Evolutionary conservation across 1,140 invertebrate genomes (phyloP), one percentile per base, ranked within the genome.

Genomic region (Delia radicum): DNA sequence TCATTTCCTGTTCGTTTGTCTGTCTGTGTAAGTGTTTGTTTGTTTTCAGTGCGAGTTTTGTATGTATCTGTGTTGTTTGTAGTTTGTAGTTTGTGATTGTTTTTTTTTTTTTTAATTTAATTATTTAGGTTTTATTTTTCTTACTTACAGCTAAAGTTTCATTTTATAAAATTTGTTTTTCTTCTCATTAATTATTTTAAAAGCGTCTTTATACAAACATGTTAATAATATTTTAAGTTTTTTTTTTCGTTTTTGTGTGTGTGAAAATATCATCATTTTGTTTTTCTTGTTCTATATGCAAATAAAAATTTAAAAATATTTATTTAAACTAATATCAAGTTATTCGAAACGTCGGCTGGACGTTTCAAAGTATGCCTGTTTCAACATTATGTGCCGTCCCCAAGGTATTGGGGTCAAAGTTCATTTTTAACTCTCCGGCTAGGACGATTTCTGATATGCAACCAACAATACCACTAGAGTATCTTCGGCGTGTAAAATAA

Each of bases 391-490:
- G 85, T 76, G 82, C 80, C 29, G 83, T 83, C 74, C 83, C 84
- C 79, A 86, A 77, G 75, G 82, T 85, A 37, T 81, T 86, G 3
- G 84, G 81, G 77, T 86, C 83, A 74, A 86, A 84, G 76, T 85
- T 86, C 18, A 89, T 79, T 79, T 87, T 87, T 82, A 92, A 93
- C 83, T 95, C 93, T n/a, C 92, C 91, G 77, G 93, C 93, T 46
- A 96, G 86, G 8, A 92, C 91, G 28, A 95, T 87, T 85, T 95
- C 93, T 48, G 92, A 92, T 81, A 95, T 91, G 87, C 94, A 96
- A 27, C 94, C 94, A 37, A 90, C 87, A 78, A 95, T 91, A 33
- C 94, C 94, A 77, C 89, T 90, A n/a, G 86, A 86, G 86, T 93
- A 95, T 79, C 90, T 89, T 75, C 91, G 89, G 33, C 90, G 87